Base-by-base conservation (phyloP, 2,797 vertebrate species). In the Tapirus indicus region DNA sequence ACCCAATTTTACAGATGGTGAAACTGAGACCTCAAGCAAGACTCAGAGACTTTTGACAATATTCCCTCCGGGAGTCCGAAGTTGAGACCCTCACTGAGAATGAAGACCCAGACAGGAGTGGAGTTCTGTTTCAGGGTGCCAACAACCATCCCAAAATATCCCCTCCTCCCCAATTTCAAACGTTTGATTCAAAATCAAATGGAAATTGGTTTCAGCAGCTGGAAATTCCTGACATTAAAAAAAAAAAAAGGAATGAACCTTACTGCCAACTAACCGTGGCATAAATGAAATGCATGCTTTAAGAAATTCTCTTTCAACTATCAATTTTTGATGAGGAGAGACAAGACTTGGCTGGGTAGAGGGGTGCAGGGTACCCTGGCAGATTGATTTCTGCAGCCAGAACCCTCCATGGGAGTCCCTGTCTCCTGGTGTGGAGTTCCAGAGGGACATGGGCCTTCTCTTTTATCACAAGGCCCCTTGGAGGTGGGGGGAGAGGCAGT, bases 1-100 rank as follows among this genome's bases (percentile, higher is more conserved):
- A 44, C 82, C 68, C 94, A 84, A 3, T 93, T 91, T 94, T 96
- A 90, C 84, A 97, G 97, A 93, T 38, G 29, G 77, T 6, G 62
- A 97, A 97, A 97, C 91, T 84, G 95, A 97, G 94, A 66, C 78
- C 58, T 88, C 62, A 60, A 47, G 49, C 41, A 35, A 96, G 69
- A 69, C 35, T 56, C 71, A 64, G 12, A 66, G 54, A 77, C 54
- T 64, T 84, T 52, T 69, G 85, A 68, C 18, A 58, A 17, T 44
- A 35, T 62, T 58, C 29, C 60, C 21, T 21, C 13, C 2, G 72
- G 47, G 89, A 88, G 29, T 62, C 25, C 29, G 18, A 64, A 88
- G 32, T 44, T 21, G 54, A 97, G 75, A 64, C 16, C n/a, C 13
- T 85, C 58, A 11, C 0, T 18, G 86, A 91, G 75, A 83, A 71